phyloP scores from a whole-genome alignment of 1,140 invertebrate genomes.

The Kradibia gibbosae region DNA sequence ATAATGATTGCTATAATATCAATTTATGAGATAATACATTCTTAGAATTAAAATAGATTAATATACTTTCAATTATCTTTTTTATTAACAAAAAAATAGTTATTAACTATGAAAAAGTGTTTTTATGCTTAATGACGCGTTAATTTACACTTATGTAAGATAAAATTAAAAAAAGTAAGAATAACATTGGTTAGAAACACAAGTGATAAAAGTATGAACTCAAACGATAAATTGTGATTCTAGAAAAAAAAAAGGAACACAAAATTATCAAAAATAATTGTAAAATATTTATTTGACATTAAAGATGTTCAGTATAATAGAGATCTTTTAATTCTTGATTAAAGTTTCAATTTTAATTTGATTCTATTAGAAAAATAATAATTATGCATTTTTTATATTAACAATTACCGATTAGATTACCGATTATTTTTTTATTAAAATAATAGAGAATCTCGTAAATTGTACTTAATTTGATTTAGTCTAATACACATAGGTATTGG shows the following conservation, averaged over 20 bases:
- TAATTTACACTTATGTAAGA: too few relatives aligned
- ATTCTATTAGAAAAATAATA: too few relatives aligned
- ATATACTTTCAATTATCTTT: neutral
- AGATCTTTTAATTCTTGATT: constrained; percentile 10
- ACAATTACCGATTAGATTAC: too few relatives aligned
- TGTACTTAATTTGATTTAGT: too few relatives aligned
- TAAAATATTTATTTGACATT: constrained; percentile 11
- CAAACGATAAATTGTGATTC: neutral
- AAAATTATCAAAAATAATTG: neutral
- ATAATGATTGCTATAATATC: neutral
- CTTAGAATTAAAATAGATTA: neutral
- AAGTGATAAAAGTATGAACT: neutral
- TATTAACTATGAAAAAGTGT: neutral
- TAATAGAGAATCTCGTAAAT: too few relatives aligned
- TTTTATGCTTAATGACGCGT: neutral
- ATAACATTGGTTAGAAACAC: neutral
- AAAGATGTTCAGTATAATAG: too few relatives aligned
- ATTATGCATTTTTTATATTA: too few relatives aligned
- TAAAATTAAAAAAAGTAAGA: too few relatives aligned
- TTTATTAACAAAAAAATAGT: neutral
- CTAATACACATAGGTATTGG: neutral
- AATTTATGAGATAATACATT: neutral
- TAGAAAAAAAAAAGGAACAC: too few relatives aligned
- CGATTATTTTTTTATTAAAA: too few relatives aligned
- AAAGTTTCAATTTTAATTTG: too few relatives aligned